Evolutionary conservation across 2,113 vertebrate species (phyloP), one percentile per base, ranked within the genome.

Genomic region (Mesitornis unicolor): DNA sequence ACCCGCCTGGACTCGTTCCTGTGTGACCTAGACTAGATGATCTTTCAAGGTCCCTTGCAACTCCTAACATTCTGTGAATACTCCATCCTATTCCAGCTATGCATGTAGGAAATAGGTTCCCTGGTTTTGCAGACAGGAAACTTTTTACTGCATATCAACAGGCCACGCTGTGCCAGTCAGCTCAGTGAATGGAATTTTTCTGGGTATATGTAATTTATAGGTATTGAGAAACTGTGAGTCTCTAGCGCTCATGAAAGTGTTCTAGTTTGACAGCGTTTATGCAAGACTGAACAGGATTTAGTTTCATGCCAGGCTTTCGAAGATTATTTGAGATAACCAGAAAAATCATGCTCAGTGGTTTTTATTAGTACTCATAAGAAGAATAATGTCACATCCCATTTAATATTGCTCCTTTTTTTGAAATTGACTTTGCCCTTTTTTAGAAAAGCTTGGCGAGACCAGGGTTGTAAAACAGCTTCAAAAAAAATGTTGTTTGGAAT

Each of bases 251-350:
- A 2, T 19, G 35, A 57, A 78, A 56, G 8, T 28, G 5, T 33
- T 73, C 21, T 40, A 15, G 25, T 57, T 69, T 40, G 26, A 38
- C 13, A n/a, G 7, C 10, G 13, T 22, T 57, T 33, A 9, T 36
- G 48, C 9, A 75, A 54, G 68, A 64, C 13, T 29, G 14, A 77
- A 31, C 4, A 13, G 17, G 10, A 77, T 36, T 61, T 67, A 21
- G 25, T 61, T 45, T 57, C 16, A 7, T 13, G 24, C 17, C 26
- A 31, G 26, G 20, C 28, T 73, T 86, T 64, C 0, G 0, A 29
- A 84, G 14, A 7, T 22, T 16, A 12, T 84, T 25, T 8, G 19
- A 73, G 14, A 12, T 59, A 83, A n/a, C 20, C 12, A 47, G 24
- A 65, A 63, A 56, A 77, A 35, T 31, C 13, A 26, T 5, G 19